Base-by-base conservation (phyloP, 2,888 invertebrate genomes). In the Drosophila yooni region DNA sequence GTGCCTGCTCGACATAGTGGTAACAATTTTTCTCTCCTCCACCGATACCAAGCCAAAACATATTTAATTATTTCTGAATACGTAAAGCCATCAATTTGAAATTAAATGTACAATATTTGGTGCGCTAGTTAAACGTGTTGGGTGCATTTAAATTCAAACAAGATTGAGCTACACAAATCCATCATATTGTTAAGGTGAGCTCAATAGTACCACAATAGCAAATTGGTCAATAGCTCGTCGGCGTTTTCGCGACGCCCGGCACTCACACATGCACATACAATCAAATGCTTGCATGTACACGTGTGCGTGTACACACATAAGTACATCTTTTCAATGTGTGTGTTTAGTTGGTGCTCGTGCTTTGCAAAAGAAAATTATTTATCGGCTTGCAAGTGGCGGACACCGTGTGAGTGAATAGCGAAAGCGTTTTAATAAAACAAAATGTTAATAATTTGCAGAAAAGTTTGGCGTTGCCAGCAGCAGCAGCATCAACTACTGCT, bases 231-330 rank as follows among this genome's bases (percentile, higher is more conserved):
- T 75, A 81, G 66, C 53, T 72, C 72, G 58, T 89, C 88, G 89
- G 82, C 80, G 69, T 77, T 83, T 85, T 80, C 82, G 89, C 82
- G 89, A 85, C 89, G 88, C 85, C 85, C 89, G 85, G 89, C 78
- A 70, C 84, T 43, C 36, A 76, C 54, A 69, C 52, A 66, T 33
- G 62, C 40, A 58, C 33, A 46, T 10, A 21, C 53, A 54, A 11
- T 52, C 57, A 54, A 51, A 40, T 58, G 56, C 58, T 59, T 58
- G 61, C 65, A 62, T 62, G 40, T 48, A 53, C 46, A 27, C 18
- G 36, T 48, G 18, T 52, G 53, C 38, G 40, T 25, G 50, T 27
- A 18, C 50, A 50, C n/a, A 40, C 56, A 57, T 31, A 58, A 46
- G 40, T 51, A 36, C 43, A 58, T 13, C 31, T 34, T 38, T 25